Evolutionary conservation across 1,140 invertebrate species (phyloP).

Genomic region (Sitophilus oryzae): DNA sequence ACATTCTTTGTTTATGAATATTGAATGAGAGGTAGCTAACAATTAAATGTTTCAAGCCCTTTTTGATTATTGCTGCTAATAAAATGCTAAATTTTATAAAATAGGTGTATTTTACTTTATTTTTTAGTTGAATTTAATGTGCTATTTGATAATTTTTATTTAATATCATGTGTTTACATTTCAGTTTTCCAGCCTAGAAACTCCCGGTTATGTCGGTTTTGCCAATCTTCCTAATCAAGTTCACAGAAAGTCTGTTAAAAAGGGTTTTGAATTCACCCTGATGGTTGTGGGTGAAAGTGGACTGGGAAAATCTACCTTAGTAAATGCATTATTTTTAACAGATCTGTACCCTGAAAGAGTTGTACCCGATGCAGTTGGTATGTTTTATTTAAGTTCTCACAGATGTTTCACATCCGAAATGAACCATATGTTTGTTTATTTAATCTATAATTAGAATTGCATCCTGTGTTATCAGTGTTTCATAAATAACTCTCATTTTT

Average conservation of each 20-base stretch:
- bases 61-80: too few species aligned
- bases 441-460: not conserved
- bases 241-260: conserved; percentile 92
- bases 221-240: conserved; percentile 95
- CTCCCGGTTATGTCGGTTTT: conserved; percentile 85
- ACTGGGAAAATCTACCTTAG: conserved; percentile 94
- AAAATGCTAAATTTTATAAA: too few species aligned
- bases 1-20: conserved; percentile 1
- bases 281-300: conserved; percentile 98
- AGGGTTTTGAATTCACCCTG: conserved; percentile 95
- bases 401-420: not conserved
- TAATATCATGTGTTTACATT: conserved; percentile 27
- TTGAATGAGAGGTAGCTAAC: not conserved
- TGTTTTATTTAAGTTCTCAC: conserved; percentile 30
- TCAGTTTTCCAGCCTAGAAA: conserved; percentile 74
- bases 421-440: not conserved
- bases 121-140: too few species aligned
- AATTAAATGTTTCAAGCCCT: too few species aligned
- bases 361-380: conserved; percentile 79
- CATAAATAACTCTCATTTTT: conserved; percentile 19
- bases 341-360: conserved; percentile 88
- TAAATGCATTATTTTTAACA: conserved; percentile 96
- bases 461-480: conserved; percentile 32
- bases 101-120: too few species aligned
- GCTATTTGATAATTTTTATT: conserved; percentile 4